These are phyloP conservation scores for Dasypus novemcinctus DNA, from an alignment of 2,113 vertebrate species.

Conservation along the genomic window DNA sequence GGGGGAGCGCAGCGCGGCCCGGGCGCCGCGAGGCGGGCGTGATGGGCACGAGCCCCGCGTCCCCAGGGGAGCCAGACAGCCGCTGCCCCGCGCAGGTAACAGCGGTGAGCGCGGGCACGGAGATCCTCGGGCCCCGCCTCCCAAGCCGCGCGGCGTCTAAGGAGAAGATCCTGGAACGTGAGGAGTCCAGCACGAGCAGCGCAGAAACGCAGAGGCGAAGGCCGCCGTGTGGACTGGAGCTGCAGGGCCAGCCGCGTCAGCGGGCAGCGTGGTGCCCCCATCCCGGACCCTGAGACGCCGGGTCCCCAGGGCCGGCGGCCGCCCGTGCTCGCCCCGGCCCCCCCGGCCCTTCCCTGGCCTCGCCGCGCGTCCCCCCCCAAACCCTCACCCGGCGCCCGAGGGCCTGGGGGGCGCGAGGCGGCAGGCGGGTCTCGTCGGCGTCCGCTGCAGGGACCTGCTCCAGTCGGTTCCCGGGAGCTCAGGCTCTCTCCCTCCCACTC, in stretches of 20 bases:
- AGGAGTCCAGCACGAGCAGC: not conserved
- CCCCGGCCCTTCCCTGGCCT: rapidly evolving
- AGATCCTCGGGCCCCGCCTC: no score
- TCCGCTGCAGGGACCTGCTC: not conserved
- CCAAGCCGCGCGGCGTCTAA: no score
- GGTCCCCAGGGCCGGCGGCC: not conserved
- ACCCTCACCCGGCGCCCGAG: no score
- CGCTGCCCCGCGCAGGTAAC: no score
- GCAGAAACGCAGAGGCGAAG: not conserved
- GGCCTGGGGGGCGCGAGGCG: not conserved
- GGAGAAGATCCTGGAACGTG: not conserved
- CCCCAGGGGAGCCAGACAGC: no score
- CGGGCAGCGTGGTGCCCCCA: no score
- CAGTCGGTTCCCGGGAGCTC: not conserved
- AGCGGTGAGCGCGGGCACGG: not conserved
- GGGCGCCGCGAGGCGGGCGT: no score
- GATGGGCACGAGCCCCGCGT: no score
- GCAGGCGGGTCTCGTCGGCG: not conserved
- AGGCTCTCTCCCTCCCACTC: not conserved
- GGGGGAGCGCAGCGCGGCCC: no score
- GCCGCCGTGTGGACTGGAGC: not conserved
- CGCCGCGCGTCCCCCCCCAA: no score
- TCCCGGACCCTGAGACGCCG: no score
- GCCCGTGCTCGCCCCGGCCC: not conserved
- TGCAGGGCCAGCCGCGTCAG: not conserved